Conservation (phyloP, 1,140 invertebrate species). For the Myzus persicae region DNA sequence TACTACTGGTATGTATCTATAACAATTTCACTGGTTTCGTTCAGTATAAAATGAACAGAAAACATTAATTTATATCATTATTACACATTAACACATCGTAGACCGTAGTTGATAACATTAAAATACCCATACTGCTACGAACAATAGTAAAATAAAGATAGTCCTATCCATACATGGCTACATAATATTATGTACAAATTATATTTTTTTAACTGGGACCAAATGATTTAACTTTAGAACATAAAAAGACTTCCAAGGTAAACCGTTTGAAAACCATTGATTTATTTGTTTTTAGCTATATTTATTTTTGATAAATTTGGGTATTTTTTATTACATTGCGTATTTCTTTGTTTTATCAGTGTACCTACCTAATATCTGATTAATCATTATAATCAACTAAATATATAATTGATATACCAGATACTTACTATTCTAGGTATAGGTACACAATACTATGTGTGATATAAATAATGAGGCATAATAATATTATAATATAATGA, state of each 20-base stretch:
- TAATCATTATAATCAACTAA: no score
- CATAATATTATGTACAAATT: no score
- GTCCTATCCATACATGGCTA: rapidly evolving
- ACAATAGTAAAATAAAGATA: background rate
- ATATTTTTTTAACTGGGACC: background rate
- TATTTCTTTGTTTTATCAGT: background rate
- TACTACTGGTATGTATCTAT: background rate
- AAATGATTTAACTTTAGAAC: background rate
- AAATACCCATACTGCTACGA: background rate
- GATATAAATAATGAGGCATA: no score
- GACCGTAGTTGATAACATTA: background rate
- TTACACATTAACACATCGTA: background rate
- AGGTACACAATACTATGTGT: no score
- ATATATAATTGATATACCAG: no score
- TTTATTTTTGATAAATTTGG: background rate
- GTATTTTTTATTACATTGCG: background rate
- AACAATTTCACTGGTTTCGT: background rate
- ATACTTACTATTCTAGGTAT: no score
- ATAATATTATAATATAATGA: no score
- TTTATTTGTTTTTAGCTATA: background rate
- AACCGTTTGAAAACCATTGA: background rate
- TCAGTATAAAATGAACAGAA: background rate
- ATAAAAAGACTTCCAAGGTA: background rate
- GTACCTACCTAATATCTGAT: no score
- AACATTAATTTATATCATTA: background rate